phyloP scores from a whole-genome alignment of 2,113 vertebrate genomes.

The Coptodon bakossiorum region DNA sequence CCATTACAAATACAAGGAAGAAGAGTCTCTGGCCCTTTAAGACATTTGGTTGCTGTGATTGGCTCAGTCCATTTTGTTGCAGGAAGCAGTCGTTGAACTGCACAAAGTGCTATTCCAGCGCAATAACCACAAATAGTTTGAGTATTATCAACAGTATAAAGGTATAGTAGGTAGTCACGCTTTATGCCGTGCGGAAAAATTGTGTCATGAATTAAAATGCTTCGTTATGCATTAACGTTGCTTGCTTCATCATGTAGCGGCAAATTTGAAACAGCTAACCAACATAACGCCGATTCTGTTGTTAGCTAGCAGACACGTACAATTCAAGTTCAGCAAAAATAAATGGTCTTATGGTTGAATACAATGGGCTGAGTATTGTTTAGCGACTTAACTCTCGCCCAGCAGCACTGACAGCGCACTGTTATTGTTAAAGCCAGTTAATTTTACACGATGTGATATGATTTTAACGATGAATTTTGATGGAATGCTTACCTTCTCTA shows the following conservation, averaged over 20 bases:
- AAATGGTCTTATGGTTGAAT: not conserved
- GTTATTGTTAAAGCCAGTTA: not conserved
- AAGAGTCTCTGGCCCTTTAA: not conserved
- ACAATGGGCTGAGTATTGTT: not conserved
- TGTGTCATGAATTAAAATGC: rapidly evolving
- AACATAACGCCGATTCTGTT: not conserved
- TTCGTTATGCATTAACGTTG: not conserved
- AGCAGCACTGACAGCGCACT: not conserved
- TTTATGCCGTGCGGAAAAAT: rapidly evolving
- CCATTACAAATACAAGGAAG: not conserved
- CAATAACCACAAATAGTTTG: not conserved
- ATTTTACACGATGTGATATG: not conserved
- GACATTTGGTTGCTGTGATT: not conserved
- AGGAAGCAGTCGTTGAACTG: not conserved
- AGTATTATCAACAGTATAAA: not conserved
- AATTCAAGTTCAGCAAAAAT: not conserved
- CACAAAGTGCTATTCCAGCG: not conserved
- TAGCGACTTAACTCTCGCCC: not conserved
- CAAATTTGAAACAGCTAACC: slow-evolving; percentile 40
- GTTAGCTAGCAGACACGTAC: not conserved
- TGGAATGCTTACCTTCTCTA: not conserved
- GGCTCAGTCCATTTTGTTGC: not conserved
- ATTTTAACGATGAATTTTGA: not conserved
- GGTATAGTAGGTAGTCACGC: rapidly evolving
- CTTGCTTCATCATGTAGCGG: slow-evolving; percentile 9